phyloP scores from a whole-genome alignment of 2,797 vertebrate genomes.

The Melanotaenia pygmaea region DNA sequence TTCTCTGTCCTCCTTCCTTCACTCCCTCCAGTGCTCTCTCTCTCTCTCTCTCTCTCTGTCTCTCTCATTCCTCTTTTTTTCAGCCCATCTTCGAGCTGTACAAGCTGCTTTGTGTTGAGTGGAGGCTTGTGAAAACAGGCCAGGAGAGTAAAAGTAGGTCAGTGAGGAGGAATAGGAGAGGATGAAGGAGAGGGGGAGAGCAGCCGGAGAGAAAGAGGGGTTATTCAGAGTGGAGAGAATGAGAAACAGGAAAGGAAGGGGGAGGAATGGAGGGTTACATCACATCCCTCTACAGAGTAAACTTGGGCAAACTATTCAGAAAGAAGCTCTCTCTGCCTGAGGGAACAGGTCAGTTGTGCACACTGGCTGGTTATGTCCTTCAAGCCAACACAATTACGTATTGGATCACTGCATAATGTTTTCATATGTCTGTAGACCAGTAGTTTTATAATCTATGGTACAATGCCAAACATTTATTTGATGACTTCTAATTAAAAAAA shows the following conservation, averaged over 20 bases:
- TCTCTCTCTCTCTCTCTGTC: conserved; percentile 17
- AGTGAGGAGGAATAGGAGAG: conserved; percentile 67
- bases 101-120: conserved; percentile 70
- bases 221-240: conserved; percentile 54
- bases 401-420: conserved; percentile 5
- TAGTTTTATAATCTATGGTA: neutral
- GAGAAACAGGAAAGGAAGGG: conserved; percentile 29
- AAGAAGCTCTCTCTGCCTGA: conserved; percentile 53
- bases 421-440: neutral
- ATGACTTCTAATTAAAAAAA: neutral
- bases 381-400: neutral
- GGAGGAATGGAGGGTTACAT: conserved; percentile 62
- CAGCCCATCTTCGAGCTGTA: conserved; percentile 56
- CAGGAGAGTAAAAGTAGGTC: conserved; percentile 83
- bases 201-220: conserved; percentile 36
- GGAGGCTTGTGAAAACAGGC: conserved; percentile 75
- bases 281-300: conserved; percentile 71
- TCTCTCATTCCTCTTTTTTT: neutral
- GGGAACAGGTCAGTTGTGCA: conserved; percentile 53
- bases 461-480: neutral
- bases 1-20: neutral
- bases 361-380: conserved; percentile 13
- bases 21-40: neutral
- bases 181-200: conserved; percentile 46
- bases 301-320: conserved; percentile 61